Conservation (phyloP, 2,888 invertebrate species). For the Hirtodrosophila alboralis region DNA sequence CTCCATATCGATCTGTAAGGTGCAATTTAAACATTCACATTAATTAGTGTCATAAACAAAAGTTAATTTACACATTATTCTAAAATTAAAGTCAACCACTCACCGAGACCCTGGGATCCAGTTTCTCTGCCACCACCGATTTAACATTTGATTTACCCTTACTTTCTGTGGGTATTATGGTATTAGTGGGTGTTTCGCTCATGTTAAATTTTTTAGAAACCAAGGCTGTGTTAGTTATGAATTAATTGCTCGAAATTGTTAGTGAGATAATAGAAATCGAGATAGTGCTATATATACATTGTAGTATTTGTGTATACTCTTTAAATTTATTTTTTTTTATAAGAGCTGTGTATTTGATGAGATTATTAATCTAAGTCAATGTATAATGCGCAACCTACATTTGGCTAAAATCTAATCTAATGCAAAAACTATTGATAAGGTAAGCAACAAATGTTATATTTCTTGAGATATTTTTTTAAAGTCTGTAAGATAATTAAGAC, state of each 20-base stretch:
- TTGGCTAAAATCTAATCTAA: too few species aligned
- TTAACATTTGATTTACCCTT: conserved; percentile 54
- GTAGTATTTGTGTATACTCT: too few species aligned
- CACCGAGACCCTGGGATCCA: conserved; percentile 80
- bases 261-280: conserved; percentile 1
- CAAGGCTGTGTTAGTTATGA: conserved; percentile 14
- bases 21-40: conserved; percentile 4
- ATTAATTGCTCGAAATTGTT: conserved; percentile 1
- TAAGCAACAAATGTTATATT: too few species aligned
- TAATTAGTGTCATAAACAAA: conserved; percentile 3
- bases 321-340: too few species aligned
- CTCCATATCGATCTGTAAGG: conserved; percentile 87
- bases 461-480: too few species aligned
- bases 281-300: conserved; percentile 3
- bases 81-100: conserved; percentile 43
- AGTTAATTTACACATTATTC: conserved; percentile 22
- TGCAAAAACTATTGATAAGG: too few species aligned
- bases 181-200: conserved; percentile 52
- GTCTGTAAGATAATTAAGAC: too few species aligned
- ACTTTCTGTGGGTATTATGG: conserved; percentile 28
- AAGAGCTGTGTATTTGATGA: too few species aligned
- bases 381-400: too few species aligned
- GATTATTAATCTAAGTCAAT: too few species aligned
- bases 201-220: conserved; percentile 20
- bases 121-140: conserved; percentile 65